Conservation (phyloP, 2,888 invertebrate species). For the Drosophila maculinotata region DNA sequence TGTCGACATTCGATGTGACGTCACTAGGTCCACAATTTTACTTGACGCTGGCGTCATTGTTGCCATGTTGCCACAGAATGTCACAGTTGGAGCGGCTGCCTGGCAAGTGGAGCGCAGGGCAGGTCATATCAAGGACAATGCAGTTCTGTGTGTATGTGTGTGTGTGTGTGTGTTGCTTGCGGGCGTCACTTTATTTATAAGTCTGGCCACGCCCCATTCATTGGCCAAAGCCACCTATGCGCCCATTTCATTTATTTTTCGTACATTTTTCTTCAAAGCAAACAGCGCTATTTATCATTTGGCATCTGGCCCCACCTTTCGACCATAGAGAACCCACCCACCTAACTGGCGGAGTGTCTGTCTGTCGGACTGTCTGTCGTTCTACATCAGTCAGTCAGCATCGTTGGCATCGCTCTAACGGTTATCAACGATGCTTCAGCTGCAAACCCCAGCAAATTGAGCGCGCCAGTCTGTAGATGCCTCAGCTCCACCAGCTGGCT, state of each 20-base stretch:
- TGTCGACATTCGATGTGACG: slow-evolving; percentile 46
- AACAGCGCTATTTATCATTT: slow-evolving; percentile 66
- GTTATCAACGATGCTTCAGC: slow-evolving; percentile 46
- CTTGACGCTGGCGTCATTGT: slow-evolving; percentile 42
- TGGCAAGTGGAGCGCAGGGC: slow-evolving; percentile 12
- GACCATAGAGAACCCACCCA: not conserved
- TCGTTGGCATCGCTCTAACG: slow-evolving; percentile 27
- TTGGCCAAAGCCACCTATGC: slow-evolving; percentile 37
- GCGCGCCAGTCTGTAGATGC: slow-evolving; percentile 31
- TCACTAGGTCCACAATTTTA: slow-evolving; percentile 41
- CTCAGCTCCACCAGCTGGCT: slow-evolving; percentile 13
- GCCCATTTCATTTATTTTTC: slow-evolving; percentile 58
- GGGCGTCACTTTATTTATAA: slow-evolving; percentile 49
- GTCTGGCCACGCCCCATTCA: slow-evolving; percentile 45
- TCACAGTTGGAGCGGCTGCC: slow-evolving; percentile 31
- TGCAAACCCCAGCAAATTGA: slow-evolving; percentile 38
- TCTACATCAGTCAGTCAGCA: slow-evolving; percentile 1
- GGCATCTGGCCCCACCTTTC: slow-evolving; percentile 27
- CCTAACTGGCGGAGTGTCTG: slow-evolving; percentile 25
- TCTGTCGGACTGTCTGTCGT: slow-evolving; percentile 8
- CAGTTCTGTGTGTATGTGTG: slow-evolving; percentile 33
- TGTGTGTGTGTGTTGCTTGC: slow-evolving; percentile 8
- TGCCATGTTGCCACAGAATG: slow-evolving; percentile 50
- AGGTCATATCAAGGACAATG: slow-evolving; percentile 67
- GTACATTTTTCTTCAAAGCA: slow-evolving; percentile 55